A percentile compares a stretch with the other conserved stretches of the same genome.
Evolutionary conservation across 2,113 vertebrate genomes (phyloP).

Genomic region (Pelobates fuscus): DNA sequence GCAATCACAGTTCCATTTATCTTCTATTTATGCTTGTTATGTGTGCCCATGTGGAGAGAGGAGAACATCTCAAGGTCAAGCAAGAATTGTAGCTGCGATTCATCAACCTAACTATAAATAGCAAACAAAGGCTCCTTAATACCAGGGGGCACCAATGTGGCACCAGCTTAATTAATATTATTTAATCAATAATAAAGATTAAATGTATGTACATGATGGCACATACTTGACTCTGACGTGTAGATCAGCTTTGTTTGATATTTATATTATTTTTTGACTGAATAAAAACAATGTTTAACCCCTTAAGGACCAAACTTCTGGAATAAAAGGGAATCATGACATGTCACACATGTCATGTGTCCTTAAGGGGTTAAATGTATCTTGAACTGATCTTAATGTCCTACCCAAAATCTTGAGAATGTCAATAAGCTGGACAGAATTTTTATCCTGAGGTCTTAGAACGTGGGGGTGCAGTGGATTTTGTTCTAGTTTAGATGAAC

Average conservation of each 20-base stretch:
- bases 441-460: not conserved
- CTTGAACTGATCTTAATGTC: not conserved
- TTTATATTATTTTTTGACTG: too few species aligned
- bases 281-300: too few species aligned
- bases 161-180: slow-evolving; percentile 29
- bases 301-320: too few species aligned
- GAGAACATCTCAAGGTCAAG: slow-evolving; percentile 35
- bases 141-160: slow-evolving; percentile 19
- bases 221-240: too few species aligned
- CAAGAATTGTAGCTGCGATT: slow-evolving; percentile 20
- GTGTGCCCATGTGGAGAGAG: slow-evolving; percentile 29
- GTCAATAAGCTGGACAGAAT: not conserved
- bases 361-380: too few species aligned
- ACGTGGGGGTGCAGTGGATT: not conserved
- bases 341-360: too few species aligned
- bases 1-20: slow-evolving; percentile 33
- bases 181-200: too few species aligned
- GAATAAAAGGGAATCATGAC: too few species aligned
- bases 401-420: not conserved
- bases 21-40: slow-evolving; percentile 19
- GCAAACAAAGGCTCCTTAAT: slow-evolving; percentile 30
- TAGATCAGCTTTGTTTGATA: too few species aligned
- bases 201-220: too few species aligned
- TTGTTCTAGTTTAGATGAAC: not conserved
- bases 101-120: slow-evolving; percentile 35